Percentiles rank a stretch among this genome's conserved stretches.
These are phyloP conservation scores for Peribatodes rhomboidaria DNA, from an alignment of 2,888 invertebrate species.

Conservation along the genomic window DNA sequence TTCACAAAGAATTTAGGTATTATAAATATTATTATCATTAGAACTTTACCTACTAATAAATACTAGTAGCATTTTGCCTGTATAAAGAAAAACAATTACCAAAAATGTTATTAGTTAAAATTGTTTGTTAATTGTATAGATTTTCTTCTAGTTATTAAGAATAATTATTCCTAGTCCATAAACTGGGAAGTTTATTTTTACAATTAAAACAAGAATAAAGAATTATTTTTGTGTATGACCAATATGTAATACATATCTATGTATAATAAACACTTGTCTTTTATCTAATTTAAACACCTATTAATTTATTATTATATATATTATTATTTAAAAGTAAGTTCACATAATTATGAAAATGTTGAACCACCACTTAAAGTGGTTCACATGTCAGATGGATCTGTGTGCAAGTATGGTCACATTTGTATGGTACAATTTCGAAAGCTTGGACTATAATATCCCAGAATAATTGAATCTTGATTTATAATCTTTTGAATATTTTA, in stretches of 20 bases:
- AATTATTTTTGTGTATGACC: conserved; percentile 85
- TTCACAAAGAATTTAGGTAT: conserved; percentile 34
- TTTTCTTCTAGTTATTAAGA: conserved; percentile 73
- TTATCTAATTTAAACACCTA: conserved; percentile 5
- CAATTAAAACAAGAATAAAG: conserved; percentile 77
- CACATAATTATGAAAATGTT: too few relatives aligned
- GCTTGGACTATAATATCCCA: background rate
- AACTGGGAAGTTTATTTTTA: conserved; percentile 84
- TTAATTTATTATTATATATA: too few relatives aligned
- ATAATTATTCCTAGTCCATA: conserved; percentile 78
- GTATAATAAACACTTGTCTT: conserved; percentile 45
- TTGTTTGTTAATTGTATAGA: conserved; percentile 77
- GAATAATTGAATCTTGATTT: background rate
- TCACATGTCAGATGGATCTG: too few relatives aligned
- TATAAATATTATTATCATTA: conserved; percentile 6
- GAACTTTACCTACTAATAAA: conserved; percentile 41
- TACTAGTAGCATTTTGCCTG: conserved; percentile 63
- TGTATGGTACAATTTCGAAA: too few relatives aligned
- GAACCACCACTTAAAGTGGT: too few relatives aligned
- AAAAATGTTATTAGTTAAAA: conserved; percentile 79
- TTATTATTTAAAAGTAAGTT: too few relatives aligned
- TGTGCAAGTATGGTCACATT: too few relatives aligned
- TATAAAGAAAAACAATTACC: conserved; percentile 75
- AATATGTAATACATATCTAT: conserved; percentile 84
- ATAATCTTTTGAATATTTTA: background rate